Evolutionary conservation across 2,113 vertebrate species (phyloP), one percentile per base, ranked within the genome.

Genomic region (Bubo bubo): DNA sequence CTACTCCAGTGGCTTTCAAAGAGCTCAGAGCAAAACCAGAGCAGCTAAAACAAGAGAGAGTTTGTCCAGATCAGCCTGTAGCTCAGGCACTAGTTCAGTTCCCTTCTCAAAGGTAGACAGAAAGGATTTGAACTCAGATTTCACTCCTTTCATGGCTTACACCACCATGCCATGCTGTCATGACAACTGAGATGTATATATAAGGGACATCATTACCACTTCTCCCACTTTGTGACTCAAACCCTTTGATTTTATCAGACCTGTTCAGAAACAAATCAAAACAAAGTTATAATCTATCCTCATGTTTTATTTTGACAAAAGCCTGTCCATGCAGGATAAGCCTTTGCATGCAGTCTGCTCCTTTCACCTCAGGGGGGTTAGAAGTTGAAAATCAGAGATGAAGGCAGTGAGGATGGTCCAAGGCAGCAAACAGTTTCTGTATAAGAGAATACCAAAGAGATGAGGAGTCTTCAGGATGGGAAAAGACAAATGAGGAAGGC

Each of bases 241-340:
- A 64, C 17, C 14, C 30, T 74, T 68, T 49, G 27, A 75, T 85
- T 96, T 88, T 84, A 75, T n/a, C 24, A 81, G 70, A 67, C 32
- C 15, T 35, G 14, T 49, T 60, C 56, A 93, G 73, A 90, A 93
- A 90, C 19, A 93, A 96, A 97, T 58, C 14, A 80, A 86, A 80
- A 74, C 26, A 86, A 86, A 45, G 26, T 59, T 71, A 62, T 59
- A 47, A 89, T 60, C 34, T 70, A 27, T 47, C 60, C 4, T 32
- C 8, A 12, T 53, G 17, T 27, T 75, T 39, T 72, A 49, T 83
- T 94, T 90, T 81, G 58, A 87, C 45, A 66, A 86, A 94, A 79
- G 7, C 4, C 10, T 23, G 14, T 28, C 34, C 11, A 11, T 11
- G 20, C 4, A 74, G 63, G 50, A 18, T 66, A 72, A 86, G 23